Evolutionary conservation across 2,797 vertebrate species (phyloP).

Genomic region (Pseudochirops cupreus): DNA sequence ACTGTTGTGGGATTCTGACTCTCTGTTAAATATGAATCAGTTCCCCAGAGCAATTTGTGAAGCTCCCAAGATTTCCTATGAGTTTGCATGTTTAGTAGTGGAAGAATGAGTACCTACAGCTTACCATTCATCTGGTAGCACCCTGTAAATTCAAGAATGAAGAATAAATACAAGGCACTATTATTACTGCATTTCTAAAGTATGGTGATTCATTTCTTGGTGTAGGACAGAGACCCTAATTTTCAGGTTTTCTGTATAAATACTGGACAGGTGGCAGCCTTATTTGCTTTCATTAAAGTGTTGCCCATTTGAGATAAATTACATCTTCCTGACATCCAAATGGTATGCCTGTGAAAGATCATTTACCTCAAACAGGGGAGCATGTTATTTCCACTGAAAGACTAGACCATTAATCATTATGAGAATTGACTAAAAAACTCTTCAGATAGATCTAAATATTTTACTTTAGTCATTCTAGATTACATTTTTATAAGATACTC

Average conservation of each 20-base stretch:
- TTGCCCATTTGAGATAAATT: slow-evolving; percentile 79
- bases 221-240: slow-evolving; percentile 62
- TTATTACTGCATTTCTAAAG: slow-evolving; percentile 44
- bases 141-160: neutral
- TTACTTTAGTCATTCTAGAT: slow-evolving; percentile 39
- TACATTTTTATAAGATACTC: slow-evolving; percentile 52
- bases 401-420: slow-evolving; percentile 72
- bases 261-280: slow-evolving; percentile 79
- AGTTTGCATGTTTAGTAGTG: neutral
- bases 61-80: neutral
- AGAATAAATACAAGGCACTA: neutral
- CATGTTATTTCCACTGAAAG: slow-evolving; percentile 58
- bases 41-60: neutral
- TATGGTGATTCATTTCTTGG: slow-evolving; percentile 57
- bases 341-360: slow-evolving; percentile 80
- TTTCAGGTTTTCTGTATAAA: slow-evolving; percentile 68
- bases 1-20: neutral
- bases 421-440: slow-evolving; percentile 53
- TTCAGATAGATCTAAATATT: slow-evolving; percentile 44
- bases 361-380: slow-evolving; percentile 82
- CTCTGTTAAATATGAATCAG: neutral
- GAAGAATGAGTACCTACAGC: neutral
- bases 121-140: neutral
- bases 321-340: slow-evolving; percentile 76
- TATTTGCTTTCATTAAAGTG: slow-evolving; percentile 70